phyloP scores from a whole-genome alignment of 2,797 vertebrate genomes.

The Anas bernieri region DNA sequence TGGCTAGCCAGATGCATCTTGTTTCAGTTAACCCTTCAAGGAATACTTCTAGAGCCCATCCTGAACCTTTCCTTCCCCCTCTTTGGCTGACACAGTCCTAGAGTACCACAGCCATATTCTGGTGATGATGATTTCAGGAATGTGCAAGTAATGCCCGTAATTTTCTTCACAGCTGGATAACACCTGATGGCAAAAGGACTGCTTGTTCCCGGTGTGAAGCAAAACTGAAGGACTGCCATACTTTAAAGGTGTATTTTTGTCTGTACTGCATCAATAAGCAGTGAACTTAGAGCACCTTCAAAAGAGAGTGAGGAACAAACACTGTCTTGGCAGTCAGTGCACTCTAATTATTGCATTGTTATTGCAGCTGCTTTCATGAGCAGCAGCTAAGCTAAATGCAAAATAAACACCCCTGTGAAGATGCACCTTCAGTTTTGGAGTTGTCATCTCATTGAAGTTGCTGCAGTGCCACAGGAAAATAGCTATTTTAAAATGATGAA shows the following conservation, averaged over 20 bases:
- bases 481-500: neutral
- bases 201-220: neutral
- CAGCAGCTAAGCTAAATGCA: neutral
- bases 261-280: neutral
- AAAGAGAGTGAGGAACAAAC: conserved; percentile 24
- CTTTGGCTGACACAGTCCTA: neutral
- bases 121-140: neutral
- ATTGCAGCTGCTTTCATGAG: neutral
- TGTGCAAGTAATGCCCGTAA: neutral
- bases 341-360: conserved; percentile 14
- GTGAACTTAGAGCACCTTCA: conserved; percentile 14
- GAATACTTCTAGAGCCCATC: neutral
- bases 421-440: neutral
- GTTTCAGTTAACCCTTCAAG: neutral
- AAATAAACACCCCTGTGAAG: conserved; percentile 27
- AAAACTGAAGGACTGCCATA: neutral
- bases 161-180: neutral
- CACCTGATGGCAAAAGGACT: neutral
- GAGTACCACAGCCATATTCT: neutral
- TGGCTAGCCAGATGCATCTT: neutral
- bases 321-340: conserved; percentile 11
- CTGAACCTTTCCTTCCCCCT: neutral
- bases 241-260: neutral
- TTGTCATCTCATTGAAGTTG: neutral
- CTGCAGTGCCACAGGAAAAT: neutral